phyloP scores from a whole-genome alignment of 2,113 vertebrate genomes.

The Dendrocopos noguchii region DNA sequence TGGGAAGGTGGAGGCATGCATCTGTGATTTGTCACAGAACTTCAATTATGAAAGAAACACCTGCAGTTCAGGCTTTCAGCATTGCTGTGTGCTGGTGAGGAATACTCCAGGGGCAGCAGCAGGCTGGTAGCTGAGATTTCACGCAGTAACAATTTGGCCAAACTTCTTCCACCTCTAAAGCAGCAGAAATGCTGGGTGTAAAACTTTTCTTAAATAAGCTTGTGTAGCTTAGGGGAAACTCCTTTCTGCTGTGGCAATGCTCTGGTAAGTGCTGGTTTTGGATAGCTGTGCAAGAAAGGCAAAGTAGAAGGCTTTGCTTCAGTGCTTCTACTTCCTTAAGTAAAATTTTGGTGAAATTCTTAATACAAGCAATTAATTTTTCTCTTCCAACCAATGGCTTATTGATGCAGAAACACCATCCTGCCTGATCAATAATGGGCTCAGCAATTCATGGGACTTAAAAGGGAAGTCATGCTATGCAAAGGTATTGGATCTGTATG shows the following conservation, averaged over 20 bases:
- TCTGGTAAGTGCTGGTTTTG: not conserved
- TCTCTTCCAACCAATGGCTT: not conserved
- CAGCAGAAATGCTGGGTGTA: not conserved
- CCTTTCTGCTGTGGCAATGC: not conserved
- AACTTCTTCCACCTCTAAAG: not conserved
- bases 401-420: not conserved
- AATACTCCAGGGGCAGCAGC: not conserved
- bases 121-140: not conserved
- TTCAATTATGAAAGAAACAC: not conserved
- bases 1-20: not conserved
- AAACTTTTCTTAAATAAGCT: not conserved
- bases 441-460: not conserved
- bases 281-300: not conserved
- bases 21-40: not conserved
- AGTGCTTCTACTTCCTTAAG: not conserved
- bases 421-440: not conserved
- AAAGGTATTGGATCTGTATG: not conserved
- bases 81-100: not conserved
- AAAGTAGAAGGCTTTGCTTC: not conserved
- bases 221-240: not conserved
- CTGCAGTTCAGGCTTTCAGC: not conserved
- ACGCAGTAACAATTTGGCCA: accelerated
- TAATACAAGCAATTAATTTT: not conserved
- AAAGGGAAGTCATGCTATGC: not conserved
- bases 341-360: not conserved